Evolutionary conservation across 2,888 invertebrate species (phyloP).

Genomic region (Netelia melanura): DNA sequence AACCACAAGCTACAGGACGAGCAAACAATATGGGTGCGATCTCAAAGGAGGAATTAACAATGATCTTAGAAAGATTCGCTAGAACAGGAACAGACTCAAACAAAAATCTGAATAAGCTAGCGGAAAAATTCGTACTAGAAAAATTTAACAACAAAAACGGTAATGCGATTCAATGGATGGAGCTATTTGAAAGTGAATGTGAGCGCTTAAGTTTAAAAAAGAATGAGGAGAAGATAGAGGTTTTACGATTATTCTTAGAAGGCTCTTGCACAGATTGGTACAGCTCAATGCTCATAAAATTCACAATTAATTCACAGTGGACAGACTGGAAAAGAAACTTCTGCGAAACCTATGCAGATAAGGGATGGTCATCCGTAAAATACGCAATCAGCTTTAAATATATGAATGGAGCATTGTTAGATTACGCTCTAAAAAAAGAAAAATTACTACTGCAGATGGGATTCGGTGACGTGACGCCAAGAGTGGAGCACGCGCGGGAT

Average conservation of each 20-base stretch:
- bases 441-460: not conserved
- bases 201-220: not conserved
- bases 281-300: slow-evolving; percentile 20
- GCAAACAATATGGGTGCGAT: slow-evolving; percentile 27
- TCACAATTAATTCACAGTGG: slow-evolving; percentile 21
- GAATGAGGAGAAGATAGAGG: slow-evolving; percentile 6
- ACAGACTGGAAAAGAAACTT: slow-evolving; percentile 14
- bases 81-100: slow-evolving; percentile 26
- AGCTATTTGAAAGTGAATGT: slow-evolving; percentile 24
- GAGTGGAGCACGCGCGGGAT: too few species aligned
- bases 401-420: not conserved
- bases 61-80: slow-evolving; percentile 43
- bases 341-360: slow-evolving; percentile 19
- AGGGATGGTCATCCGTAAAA: slow-evolving; percentile 9
- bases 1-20: slow-evolving; percentile 31
- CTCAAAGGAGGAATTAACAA: slow-evolving; percentile 40
- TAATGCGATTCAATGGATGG: slow-evolving; percentile 11
- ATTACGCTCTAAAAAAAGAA: slow-evolving; percentile 29
- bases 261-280: slow-evolving; percentile 21
- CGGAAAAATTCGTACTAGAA: slow-evolving; percentile 33
- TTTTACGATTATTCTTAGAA: slow-evolving; percentile 20
- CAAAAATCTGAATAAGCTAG: slow-evolving; percentile 29
- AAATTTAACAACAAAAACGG: slow-evolving; percentile 5
- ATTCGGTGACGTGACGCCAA: too few species aligned
- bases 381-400: slow-evolving; percentile 28